Percentiles rank a stretch among this genome's conserved stretches.
phyloP scores from a whole-genome alignment of 2,888 invertebrate species.

The Drosophila koepferae region DNA sequence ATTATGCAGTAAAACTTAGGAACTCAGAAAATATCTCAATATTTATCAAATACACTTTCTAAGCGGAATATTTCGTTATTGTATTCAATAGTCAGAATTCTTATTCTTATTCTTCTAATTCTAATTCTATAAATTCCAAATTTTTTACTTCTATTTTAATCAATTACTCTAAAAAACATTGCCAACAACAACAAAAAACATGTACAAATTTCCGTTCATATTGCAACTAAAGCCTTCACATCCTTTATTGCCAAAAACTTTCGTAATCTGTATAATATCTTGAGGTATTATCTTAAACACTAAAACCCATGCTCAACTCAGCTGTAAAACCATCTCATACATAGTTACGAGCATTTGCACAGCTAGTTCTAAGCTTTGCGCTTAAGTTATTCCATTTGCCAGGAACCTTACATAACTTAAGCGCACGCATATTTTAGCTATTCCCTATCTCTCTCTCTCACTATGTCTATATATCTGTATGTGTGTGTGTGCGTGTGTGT shows the following conservation, averaged over 20 bases:
- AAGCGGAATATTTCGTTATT: too few relatives aligned
- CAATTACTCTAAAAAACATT: too few relatives aligned
- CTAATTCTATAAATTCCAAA: too few relatives aligned
- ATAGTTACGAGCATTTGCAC: background rate
- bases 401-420: conserved; percentile 42
- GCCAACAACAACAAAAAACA: too few relatives aligned
- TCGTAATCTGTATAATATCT: background rate
- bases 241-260: background rate
- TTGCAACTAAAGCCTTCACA: background rate
- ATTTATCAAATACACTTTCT: too few relatives aligned
- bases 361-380: conserved; percentile 1
- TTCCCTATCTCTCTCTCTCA: background rate
- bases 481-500: conserved; percentile 33
- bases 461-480: too few relatives aligned
- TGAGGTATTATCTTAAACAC: background rate
- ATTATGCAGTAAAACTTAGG: too few relatives aligned
- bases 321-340: conserved; percentile 2
- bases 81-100: too few relatives aligned
- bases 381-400: conserved; percentile 23
- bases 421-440: conserved; percentile 36
- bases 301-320: background rate
- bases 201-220: background rate
- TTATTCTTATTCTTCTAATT: too few relatives aligned
- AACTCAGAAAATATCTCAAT: too few relatives aligned
- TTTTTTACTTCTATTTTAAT: too few relatives aligned